phyloP scores from a whole-genome alignment of 2,113 vertebrate genomes.

The Elanoides forficatus region DNA sequence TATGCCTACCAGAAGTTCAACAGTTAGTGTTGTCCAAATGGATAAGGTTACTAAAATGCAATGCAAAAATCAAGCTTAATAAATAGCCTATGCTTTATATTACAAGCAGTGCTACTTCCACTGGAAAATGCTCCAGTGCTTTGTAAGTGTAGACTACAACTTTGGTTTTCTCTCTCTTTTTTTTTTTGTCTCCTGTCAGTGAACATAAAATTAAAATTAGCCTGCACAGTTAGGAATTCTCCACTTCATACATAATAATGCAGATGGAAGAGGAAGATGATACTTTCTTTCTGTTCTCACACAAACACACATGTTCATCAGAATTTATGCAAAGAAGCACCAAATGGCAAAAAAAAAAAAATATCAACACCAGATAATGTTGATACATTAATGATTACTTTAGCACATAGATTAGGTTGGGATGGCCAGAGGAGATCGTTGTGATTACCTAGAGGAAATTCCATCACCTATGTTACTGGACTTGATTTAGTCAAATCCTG shows the following conservation, averaged over 20 bases:
- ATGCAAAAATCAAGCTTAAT: background rate
- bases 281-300: background rate
- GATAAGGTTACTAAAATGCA: background rate
- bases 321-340: background rate
- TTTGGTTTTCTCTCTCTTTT: background rate
- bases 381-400: background rate
- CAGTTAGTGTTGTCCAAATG: background rate
- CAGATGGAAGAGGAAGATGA: background rate
- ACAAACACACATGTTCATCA: background rate
- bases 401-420: background rate
- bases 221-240: background rate
- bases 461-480: background rate
- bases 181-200: background rate
- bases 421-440: background rate
- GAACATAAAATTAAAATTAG: background rate
- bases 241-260: background rate
- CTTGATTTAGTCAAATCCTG: background rate
- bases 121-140: background rate
- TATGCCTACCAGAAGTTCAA: background rate
- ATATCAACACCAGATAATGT: background rate
- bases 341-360: background rate
- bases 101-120: background rate
- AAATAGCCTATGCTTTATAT: background rate
- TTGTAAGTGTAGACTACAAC: background rate
- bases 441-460: background rate